Evolutionary conservation across 1,140 invertebrate genomes (phyloP).

Genomic region (Zaprionus camerounensis): DNA sequence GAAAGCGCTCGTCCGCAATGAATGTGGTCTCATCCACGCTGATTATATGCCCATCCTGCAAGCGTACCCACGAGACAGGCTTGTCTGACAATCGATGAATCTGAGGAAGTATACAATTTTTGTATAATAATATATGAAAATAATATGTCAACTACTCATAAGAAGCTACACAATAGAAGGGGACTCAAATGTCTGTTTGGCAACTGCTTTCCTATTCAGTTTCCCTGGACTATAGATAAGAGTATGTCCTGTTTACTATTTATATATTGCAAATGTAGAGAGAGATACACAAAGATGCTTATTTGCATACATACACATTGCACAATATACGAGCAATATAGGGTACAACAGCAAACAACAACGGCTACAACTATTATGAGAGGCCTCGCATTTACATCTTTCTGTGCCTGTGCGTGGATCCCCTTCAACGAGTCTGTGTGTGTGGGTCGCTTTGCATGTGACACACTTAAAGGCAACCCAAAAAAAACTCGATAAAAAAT

Average conservation of each 20-base stretch:
- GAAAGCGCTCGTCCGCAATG: constrained; percentile 95
- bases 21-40: constrained; percentile 93
- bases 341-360: constrained; percentile 23
- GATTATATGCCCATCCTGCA: constrained; percentile 94
- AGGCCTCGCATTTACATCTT: constrained; percentile 44
- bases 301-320: constrained; percentile 44
- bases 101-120: constrained; percentile 59
- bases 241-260: constrained; percentile 20
- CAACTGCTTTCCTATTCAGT: neutral
- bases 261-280: constrained; percentile 30
- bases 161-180: neutral
- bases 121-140: neutral
- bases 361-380: constrained; percentile 33
- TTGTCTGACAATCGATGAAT: constrained; percentile 93
- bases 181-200: neutral
- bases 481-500: constrained; percentile 37
- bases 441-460: constrained; percentile 19
- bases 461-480: constrained; percentile 26
- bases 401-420: constrained; percentile 23
- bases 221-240: constrained; percentile 17
- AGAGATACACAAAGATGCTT: constrained; percentile 3
- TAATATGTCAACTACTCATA: neutral
- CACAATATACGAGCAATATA: constrained; percentile 26
- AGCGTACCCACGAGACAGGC: constrained; percentile 95
- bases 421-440: constrained; percentile 17